phyloP scores from a whole-genome alignment of 2,113 vertebrate species.

The Ceyx melanurus region DNA sequence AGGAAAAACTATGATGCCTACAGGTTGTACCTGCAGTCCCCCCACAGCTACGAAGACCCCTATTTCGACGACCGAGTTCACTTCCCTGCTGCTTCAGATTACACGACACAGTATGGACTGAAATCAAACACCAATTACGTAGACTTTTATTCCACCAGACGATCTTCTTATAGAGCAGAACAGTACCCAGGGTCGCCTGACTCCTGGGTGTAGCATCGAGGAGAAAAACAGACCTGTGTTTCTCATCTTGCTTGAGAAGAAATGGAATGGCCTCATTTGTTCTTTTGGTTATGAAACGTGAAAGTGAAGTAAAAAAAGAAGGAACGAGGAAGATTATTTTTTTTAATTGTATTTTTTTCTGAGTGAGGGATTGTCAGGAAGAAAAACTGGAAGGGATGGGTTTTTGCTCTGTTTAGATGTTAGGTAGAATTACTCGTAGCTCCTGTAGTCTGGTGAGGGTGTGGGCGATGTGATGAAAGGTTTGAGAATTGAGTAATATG shows the following conservation, averaged over 20 bases:
- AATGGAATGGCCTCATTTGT: slow-evolving; percentile 59
- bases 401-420: slow-evolving; percentile 83
- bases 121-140: slow-evolving; percentile 94
- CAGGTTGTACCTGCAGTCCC: slow-evolving; percentile 91
- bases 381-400: slow-evolving; percentile 60
- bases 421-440: slow-evolving; percentile 85
- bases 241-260: slow-evolving; percentile 66
- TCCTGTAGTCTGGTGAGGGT: slow-evolving; percentile 86
- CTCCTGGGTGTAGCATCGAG: slow-evolving; percentile 90
- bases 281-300: slow-evolving; percentile 76
- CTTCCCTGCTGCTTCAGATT: slow-evolving; percentile 86
- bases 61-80: slow-evolving; percentile 91
- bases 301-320: slow-evolving; percentile 84
- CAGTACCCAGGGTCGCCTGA: slow-evolving; percentile 97
- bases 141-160: slow-evolving; percentile 96
- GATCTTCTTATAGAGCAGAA: slow-evolving; percentile 91
- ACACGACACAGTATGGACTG: slow-evolving; percentile 87
- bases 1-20: slow-evolving; percentile 93
- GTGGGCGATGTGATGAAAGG: slow-evolving; percentile 87
- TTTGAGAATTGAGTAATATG: slow-evolving; percentile 81
- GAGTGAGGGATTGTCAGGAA: slow-evolving; percentile 71
- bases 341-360: slow-evolving; percentile 13
- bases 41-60: slow-evolving; percentile 90
- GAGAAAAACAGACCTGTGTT: slow-evolving; percentile 58
- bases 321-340: slow-evolving; percentile 74